Percentiles rank a stretch among this genome's conserved stretches.
phyloP scores from a whole-genome alignment of 2,113 vertebrate genomes.

The Aramus guarauna region DNA sequence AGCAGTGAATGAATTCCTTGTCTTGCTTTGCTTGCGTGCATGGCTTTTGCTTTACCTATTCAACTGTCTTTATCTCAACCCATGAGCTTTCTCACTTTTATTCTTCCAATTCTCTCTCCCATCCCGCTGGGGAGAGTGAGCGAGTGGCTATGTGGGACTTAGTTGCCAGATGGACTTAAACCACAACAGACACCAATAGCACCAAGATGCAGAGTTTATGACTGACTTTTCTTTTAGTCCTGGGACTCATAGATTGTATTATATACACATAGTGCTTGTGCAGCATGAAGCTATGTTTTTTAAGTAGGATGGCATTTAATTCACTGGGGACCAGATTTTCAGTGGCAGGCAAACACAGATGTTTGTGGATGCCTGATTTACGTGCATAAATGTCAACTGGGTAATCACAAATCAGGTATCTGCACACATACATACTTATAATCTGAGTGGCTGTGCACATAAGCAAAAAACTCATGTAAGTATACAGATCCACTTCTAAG shows the following conservation, averaged over 20 bases:
- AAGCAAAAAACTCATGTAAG: background rate
- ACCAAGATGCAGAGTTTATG: background rate
- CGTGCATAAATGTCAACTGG: background rate
- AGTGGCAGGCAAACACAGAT: background rate
- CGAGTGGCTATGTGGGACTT: no score
- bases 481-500: background rate
- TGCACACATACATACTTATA: background rate
- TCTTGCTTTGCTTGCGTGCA: no score
- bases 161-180: no score
- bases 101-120: no score
- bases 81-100: no score
- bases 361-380: background rate
- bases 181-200: background rate
- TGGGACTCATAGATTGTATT: background rate
- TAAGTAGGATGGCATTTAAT: background rate
- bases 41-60: no score
- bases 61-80: no score
- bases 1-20: no score
- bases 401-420: background rate
- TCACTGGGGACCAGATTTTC: background rate
- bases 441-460: background rate
- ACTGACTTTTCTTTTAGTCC: background rate
- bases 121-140: no score
- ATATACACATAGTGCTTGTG: background rate
- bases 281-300: background rate